phyloP scores from a whole-genome alignment of 2,797 vertebrate species.

The Molossus alvarezi region DNA sequence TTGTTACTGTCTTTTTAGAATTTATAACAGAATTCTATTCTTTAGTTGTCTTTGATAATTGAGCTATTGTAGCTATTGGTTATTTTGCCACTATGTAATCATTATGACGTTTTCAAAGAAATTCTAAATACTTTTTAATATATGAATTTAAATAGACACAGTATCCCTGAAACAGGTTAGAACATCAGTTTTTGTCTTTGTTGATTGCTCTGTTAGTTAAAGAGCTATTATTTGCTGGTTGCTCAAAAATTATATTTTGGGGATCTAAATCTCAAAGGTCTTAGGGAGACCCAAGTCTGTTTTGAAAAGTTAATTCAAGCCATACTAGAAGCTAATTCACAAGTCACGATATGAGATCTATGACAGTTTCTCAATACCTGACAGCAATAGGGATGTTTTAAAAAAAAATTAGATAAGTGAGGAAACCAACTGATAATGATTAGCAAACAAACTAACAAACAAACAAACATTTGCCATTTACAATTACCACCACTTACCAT shows the following conservation, averaged over 20 bases:
- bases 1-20: not conserved
- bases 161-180: not conserved
- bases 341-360: slow-evolving; percentile 8
- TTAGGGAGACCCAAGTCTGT: not conserved
- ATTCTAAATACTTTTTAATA: not conserved
- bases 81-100: slow-evolving; percentile 1
- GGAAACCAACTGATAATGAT: not conserved
- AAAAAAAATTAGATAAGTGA: not conserved
- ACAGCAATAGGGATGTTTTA: not conserved
- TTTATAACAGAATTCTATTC: not conserved
- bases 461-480: not conserved
- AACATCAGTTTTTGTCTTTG: slow-evolving; percentile 16
- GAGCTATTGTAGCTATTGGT: not conserved
- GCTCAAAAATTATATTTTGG: not conserved
- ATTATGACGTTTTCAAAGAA: slow-evolving; percentile 18
- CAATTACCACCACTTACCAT: not conserved
- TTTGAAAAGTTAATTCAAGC: slow-evolving; percentile 9
- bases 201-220: not conserved
- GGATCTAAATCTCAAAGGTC: not conserved
- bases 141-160: slow-evolving; percentile 2
- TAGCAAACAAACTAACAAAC: no score
- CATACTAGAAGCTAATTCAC: not conserved
- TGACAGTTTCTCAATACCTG: not conserved
- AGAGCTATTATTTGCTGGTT: not conserved
- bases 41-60: slow-evolving; percentile 39